phyloP scores from a whole-genome alignment of 2,888 invertebrate genomes.

The Ectemnius lituratus region DNA sequence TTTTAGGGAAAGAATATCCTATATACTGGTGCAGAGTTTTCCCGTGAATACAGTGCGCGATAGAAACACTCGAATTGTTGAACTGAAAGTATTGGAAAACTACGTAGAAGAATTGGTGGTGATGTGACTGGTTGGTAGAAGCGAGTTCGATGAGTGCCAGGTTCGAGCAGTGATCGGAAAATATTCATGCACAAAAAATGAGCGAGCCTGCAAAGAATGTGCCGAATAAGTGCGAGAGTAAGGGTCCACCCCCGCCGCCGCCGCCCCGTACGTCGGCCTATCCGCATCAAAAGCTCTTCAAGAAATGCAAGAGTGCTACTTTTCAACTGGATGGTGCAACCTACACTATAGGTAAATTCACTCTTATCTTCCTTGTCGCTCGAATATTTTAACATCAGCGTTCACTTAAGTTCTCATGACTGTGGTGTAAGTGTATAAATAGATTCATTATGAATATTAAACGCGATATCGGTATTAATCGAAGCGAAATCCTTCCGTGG shows the following conservation, averaged over 20 bases:
- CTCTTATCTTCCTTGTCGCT: not conserved
- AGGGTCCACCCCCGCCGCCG: conserved; percentile 51
- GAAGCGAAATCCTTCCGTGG: not conserved
- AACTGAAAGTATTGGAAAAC: not conserved
- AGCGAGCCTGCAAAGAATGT: conserved; percentile 53
- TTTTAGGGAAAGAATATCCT: too few relatives aligned
- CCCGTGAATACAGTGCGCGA: too few relatives aligned
- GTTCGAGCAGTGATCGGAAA: conserved; percentile 17
- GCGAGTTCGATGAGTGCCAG: conserved; percentile 14
- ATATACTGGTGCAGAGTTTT: too few relatives aligned
- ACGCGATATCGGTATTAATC: too few relatives aligned
- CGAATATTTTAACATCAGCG: conserved; percentile 2
- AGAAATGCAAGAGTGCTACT: conserved; percentile 92
- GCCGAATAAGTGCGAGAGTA: conserved; percentile 47
- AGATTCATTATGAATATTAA: not conserved
- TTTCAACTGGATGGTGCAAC: conserved; percentile 92
- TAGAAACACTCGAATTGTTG: too few relatives aligned
- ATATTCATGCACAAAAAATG: conserved; percentile 54
- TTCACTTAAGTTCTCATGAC: not conserved
- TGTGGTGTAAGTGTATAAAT: not conserved
- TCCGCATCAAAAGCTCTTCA: conserved; percentile 81
- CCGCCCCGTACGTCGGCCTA: conserved; percentile 61
- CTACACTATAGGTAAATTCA: conserved; percentile 87
- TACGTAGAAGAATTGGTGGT: not conserved
- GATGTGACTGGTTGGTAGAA: not conserved